Percentiles rank a stretch among this genome's conserved stretches.
phyloP scores from a whole-genome alignment of 2,888 invertebrate genomes.

The Caenorhabditis angaria region DNA sequence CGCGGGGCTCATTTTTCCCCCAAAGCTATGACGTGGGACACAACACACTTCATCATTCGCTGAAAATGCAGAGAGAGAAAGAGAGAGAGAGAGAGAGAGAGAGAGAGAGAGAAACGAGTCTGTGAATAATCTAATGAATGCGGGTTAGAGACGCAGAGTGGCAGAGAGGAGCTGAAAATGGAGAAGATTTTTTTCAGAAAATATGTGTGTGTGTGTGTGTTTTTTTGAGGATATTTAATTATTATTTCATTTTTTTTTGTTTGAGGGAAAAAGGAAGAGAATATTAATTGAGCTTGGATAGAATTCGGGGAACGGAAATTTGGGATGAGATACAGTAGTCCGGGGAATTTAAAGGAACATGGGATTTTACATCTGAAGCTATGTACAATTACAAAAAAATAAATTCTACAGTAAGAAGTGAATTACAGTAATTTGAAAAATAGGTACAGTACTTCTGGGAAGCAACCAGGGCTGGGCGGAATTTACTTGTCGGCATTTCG shows the following conservation, averaged over 20 bases:
- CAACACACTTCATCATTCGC: too few species aligned
- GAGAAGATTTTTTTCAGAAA: not conserved
- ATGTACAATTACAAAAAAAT: too few species aligned
- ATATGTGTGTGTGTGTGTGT: not conserved
- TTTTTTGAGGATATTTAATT: not conserved
- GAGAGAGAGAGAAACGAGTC: not conserved
- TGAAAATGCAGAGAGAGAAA: slow-evolving; percentile 7
- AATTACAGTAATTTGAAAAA: too few species aligned
- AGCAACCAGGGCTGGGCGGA: too few species aligned
- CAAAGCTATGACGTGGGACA: not conserved
- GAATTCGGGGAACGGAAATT: too few species aligned
- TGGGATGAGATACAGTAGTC: too few species aligned
- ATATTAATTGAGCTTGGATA: too few species aligned
- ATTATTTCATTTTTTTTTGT: not conserved
- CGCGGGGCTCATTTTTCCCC: not conserved
- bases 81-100: slow-evolving; percentile 1
- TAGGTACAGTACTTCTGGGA: too few species aligned
- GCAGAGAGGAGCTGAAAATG: not conserved
- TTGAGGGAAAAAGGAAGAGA: not conserved
- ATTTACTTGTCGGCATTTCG: too few species aligned
- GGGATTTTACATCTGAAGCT: too few species aligned
- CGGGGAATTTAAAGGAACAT: too few species aligned
- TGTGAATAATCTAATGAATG: not conserved
- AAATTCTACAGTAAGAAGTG: too few species aligned
- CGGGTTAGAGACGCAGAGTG: not conserved